These are phyloP conservation scores for Lobophora halterata DNA, from an alignment of 2,888 invertebrate species.

Conservation along the genomic window DNA sequence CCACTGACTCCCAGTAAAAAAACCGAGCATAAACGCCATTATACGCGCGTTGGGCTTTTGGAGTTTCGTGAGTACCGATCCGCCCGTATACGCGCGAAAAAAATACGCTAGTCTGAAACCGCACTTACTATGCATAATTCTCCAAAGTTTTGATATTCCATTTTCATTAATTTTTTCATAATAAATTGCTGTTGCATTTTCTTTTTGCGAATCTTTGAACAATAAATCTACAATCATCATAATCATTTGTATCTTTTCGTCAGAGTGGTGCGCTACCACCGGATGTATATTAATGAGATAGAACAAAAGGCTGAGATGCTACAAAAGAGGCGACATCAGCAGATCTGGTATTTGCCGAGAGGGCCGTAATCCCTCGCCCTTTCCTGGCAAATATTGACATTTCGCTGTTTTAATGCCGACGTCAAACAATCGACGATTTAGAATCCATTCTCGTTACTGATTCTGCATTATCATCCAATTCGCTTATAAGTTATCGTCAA, in stretches of 20 bases:
- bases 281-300: constrained; percentile 58
- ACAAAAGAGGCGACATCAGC: constrained; percentile 51
- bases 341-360: constrained; percentile 67
- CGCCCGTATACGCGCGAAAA: too few species aligned
- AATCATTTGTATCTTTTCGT: constrained; percentile 29
- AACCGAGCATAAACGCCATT: too few species aligned
- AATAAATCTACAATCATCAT: constrained; percentile 14
- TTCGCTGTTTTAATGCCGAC: constrained; percentile 79
- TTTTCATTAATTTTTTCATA: too few species aligned
- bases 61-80: too few species aligned
- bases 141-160: too few species aligned
- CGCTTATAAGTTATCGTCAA: too few species aligned
- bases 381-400: constrained; percentile 74
- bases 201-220: constrained; percentile 8
- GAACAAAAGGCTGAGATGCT: constrained; percentile 46
- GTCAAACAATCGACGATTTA: constrained; percentile 77
- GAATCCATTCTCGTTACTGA: constrained; percentile 35
- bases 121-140: too few species aligned
- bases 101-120: too few species aligned
- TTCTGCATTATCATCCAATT: too few species aligned
- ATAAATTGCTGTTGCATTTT: too few species aligned
- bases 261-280: constrained; percentile 25
- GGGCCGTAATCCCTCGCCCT: constrained; percentile 62
- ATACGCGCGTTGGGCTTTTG: too few species aligned
- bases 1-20: too few species aligned